phyloP scores from a whole-genome alignment of 1,140 invertebrate species.

The Micrasema longulum region DNA sequence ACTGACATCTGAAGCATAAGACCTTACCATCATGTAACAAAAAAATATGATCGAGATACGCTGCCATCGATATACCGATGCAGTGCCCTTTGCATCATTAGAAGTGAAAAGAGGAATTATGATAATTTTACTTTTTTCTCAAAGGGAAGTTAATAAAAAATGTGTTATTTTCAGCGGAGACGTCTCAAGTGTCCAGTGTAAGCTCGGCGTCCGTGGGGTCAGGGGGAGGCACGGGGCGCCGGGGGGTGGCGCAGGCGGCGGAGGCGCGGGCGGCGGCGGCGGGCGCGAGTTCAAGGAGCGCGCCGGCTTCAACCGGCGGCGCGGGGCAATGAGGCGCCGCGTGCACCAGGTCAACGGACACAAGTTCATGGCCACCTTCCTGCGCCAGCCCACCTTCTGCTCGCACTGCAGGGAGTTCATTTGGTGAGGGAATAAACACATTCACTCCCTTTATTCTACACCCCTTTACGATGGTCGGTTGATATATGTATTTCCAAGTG shows the following conservation, averaged over 20 bases:
- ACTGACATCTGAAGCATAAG: too few relatives aligned
- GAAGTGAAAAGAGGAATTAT: too few relatives aligned
- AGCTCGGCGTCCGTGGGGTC: slow-evolving; percentile 41
- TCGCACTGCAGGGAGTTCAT: slow-evolving; percentile 98
- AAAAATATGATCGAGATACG: too few relatives aligned
- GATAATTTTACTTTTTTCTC: too few relatives aligned
- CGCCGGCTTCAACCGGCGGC: slow-evolving; percentile 90
- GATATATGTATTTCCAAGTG: too few relatives aligned
- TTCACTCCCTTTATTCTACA: too few relatives aligned
- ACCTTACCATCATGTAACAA: too few relatives aligned
- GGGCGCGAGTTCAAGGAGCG: slow-evolving; percentile 93
- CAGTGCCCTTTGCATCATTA: too few relatives aligned
- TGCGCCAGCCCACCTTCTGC: slow-evolving; percentile 99
- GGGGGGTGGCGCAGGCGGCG: slow-evolving; percentile 57
- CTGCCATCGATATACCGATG: too few relatives aligned
- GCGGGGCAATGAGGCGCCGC: slow-evolving; percentile 93
- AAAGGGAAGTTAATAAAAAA: too few relatives aligned
- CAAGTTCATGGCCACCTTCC: slow-evolving; percentile 99
- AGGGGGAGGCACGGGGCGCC: slow-evolving; percentile 59
- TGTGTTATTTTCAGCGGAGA: slow-evolving; percentile 45
- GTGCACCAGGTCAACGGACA: slow-evolving; percentile 98
- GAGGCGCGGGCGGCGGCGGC: slow-evolving; percentile 56
- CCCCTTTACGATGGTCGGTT: too few relatives aligned
- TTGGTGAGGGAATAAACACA: slow-evolving; percentile 85
- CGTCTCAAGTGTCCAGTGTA: slow-evolving; percentile 48